Evolutionary conservation across 2,797 vertebrate species (phyloP).

Genomic region (Danio jaintianensis): DNA sequence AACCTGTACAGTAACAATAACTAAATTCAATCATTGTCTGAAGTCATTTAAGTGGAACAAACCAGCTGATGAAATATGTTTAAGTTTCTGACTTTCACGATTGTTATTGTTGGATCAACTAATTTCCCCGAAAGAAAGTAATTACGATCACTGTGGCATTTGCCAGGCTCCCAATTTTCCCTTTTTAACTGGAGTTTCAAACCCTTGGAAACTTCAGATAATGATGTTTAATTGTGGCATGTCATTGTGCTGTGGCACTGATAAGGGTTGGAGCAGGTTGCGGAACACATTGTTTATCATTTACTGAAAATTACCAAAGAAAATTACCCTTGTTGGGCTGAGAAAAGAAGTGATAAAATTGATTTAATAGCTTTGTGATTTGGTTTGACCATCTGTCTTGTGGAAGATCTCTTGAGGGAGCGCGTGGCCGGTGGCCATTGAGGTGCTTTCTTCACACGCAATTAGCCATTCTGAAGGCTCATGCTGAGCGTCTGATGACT

Average conservation of each 20-base stretch:
- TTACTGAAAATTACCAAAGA: background rate
- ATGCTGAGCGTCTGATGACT: slow-evolving; percentile 49
- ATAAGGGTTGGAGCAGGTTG: slow-evolving; percentile 1
- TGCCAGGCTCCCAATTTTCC: slow-evolving; percentile 23
- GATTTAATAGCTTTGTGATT: slow-evolving; percentile 20
- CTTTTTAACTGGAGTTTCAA: slow-evolving; percentile 25
- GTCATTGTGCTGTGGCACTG: slow-evolving; percentile 45
- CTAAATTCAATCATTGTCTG: slow-evolving; percentile 71
- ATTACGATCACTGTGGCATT: slow-evolving; percentile 35
- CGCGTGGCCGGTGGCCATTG: slow-evolving; percentile 28
- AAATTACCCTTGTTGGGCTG: slow-evolving; percentile 21
- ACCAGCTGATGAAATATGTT: slow-evolving; percentile 64
- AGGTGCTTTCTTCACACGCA: slow-evolving; percentile 63
- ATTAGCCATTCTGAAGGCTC: slow-evolving; percentile 55
- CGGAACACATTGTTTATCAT: slow-evolving; percentile 21
- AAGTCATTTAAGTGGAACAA: slow-evolving; percentile 67
- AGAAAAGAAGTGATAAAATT: slow-evolving; percentile 23
- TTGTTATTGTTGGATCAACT: slow-evolving; percentile 50
- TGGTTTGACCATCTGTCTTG: slow-evolving; percentile 24
- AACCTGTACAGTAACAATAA: slow-evolving; percentile 71
- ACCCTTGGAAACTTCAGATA: slow-evolving; percentile 48
- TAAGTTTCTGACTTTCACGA: slow-evolving; percentile 14
- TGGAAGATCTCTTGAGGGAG: slow-evolving; percentile 25
- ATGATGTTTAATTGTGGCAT: slow-evolving; percentile 7
- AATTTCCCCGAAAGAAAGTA: slow-evolving; percentile 30